A percentile compares a stretch with the other conserved stretches of the same genome.
These are phyloP conservation scores for Lates japonicus DNA, from an alignment of 2,797 vertebrate species.

Conservation along the genomic window DNA sequence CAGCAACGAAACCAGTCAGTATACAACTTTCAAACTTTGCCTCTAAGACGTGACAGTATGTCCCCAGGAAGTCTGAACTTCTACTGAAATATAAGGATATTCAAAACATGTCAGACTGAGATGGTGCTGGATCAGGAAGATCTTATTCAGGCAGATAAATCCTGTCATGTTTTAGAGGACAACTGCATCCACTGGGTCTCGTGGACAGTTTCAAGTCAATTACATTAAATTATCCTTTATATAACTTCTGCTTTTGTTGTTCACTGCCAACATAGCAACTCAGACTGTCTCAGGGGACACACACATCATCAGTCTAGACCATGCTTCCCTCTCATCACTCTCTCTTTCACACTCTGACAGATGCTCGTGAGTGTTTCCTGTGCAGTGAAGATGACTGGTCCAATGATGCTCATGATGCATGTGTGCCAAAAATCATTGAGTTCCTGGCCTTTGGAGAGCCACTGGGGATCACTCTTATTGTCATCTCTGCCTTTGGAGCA, in stretches of 20 bases:
- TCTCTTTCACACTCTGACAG: slow-evolving; percentile 69
- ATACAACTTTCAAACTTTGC: background rate
- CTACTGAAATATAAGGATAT: background rate
- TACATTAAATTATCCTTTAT: background rate
- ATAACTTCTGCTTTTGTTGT: background rate
- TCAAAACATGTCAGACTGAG: background rate
- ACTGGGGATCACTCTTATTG: slow-evolving; percentile 89
- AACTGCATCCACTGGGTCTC: background rate
- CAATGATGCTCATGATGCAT: slow-evolving; percentile 84
- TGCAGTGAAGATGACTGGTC: slow-evolving; percentile 90
- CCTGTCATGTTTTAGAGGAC: background rate
- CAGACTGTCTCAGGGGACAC: background rate
- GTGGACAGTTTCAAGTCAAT: background rate
- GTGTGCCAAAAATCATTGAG: slow-evolving; percentile 89
- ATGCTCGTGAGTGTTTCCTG: slow-evolving; percentile 88
- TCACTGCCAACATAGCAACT: background rate
- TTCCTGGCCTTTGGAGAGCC: slow-evolving; percentile 89
- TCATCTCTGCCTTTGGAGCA: slow-evolving; percentile 86
- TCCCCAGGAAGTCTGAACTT: background rate
- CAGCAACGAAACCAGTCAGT: slow-evolving; percentile 85
- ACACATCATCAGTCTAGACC: background rate
- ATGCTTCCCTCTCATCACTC: background rate
- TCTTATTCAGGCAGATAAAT: background rate
- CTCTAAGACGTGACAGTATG: background rate
- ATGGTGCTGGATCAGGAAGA: background rate